Base-by-base conservation (phyloP, 2,797 vertebrate genomes). In the Urocyon cinereoargenteus region DNA sequence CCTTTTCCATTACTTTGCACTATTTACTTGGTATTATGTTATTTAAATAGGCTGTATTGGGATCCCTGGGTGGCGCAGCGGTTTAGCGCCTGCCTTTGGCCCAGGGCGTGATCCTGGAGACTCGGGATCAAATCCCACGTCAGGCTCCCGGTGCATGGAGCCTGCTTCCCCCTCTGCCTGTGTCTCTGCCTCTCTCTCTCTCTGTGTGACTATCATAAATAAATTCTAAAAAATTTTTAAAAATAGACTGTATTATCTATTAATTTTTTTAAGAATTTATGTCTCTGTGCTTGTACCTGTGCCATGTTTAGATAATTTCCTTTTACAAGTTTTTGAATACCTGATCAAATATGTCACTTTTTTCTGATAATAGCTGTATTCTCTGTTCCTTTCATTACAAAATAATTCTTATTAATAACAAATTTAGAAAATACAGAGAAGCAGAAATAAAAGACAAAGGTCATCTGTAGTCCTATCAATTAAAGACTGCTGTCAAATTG, bases 281-380 rank as follows among this genome's bases (percentile, higher is more conserved):
- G 28, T 77, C 49, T 66, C 26, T 85, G 2, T 89, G 61, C 79
- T 84, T 90, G 49, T 61, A 57, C 36, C 26, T 90, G 31, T 70
- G n/a, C 61, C 36, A 53, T 61, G 51, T 78, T 70, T 70, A 61
- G 40, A 90, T 90, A n/a, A 10, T 36, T 83, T 90, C 49, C 66
- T 84, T 75, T 77, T 66, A 78, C 34, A 40, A 68, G 36, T 78
- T 72, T 85, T 90, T 90, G 87, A 90, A 70, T 94, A 78, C 31
- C 18, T 59, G 36, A 16, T 85, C 21, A 57, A 66, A 51, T 59
- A 78, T 84, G 72, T 75, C 13, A 59, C 79, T 77, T 73, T 75
- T 55, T 87, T 59, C n/a, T 83, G n/a, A 78, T 68, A 31, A 51
- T 26, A 78, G 36, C 22, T 89, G 3, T 75, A 77, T 34, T 90